phyloP scores from a whole-genome alignment of 2,113 vertebrate species.

The Brachyistius frenatus region DNA sequence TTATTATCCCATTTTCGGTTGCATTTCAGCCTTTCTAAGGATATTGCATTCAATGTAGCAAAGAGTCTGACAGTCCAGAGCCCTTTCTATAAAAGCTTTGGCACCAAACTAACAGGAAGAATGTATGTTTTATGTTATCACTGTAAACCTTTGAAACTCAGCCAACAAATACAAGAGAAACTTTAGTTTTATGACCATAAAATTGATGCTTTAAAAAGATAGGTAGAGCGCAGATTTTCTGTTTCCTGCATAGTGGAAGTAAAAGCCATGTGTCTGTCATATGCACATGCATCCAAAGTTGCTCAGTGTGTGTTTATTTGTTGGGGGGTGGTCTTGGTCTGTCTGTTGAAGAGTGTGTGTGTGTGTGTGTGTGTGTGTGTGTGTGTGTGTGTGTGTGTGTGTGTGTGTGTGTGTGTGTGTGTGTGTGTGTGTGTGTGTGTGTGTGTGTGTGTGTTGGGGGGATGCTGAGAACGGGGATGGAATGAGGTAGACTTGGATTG shows the following conservation, averaged over 20 bases:
- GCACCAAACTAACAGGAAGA: slow-evolving; percentile 1
- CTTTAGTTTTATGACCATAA: neutral
- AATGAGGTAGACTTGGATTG: slow-evolving; percentile 70
- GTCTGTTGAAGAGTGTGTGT: slow-evolving; percentile 53
- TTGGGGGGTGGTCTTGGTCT: slow-evolving; percentile 69
- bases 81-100: slow-evolving; percentile 10
- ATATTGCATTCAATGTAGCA: slow-evolving; percentile 46
- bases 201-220: neutral
- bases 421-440: neutral
- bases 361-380: neutral
- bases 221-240: slow-evolving; percentile 5
- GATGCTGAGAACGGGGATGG: slow-evolving; percentile 65
- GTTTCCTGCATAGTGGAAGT: slow-evolving; percentile 39
- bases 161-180: slow-evolving; percentile 1
- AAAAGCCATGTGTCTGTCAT: slow-evolving; percentile 54
- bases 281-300: slow-evolving; percentile 56
- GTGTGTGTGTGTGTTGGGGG: neutral
- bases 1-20: slow-evolving; percentile 58
- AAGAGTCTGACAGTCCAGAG: slow-evolving; percentile 39
- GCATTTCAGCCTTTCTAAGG: slow-evolving; percentile 44
- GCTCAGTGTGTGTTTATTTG: slow-evolving; percentile 76
- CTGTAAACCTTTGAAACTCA: neutral
- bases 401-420: slow-evolving; percentile 31
- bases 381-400: neutral
- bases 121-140: neutral